phyloP scores from a whole-genome alignment of 2,113 vertebrate genomes.

The Rattus rattus region DNA sequence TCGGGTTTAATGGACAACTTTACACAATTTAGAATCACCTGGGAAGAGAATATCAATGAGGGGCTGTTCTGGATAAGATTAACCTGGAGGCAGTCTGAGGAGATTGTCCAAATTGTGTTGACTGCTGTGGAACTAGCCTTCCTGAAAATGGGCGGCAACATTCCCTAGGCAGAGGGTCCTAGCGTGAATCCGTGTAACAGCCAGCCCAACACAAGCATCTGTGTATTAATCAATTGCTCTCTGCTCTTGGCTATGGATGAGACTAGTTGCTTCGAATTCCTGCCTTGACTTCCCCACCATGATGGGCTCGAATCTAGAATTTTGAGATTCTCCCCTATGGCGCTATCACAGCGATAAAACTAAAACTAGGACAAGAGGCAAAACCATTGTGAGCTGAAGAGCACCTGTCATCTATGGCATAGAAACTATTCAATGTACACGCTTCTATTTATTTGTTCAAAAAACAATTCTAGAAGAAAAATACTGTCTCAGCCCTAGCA shows the following conservation, averaged over 20 bases:
- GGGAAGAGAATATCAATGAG: background rate
- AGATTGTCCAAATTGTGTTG: background rate
- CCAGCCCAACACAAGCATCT: background rate
- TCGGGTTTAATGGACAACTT: no score
- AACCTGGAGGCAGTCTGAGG: no score
- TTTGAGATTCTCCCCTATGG: background rate
- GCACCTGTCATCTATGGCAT: background rate
- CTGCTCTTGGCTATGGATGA: background rate
- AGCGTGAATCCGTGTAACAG: background rate
- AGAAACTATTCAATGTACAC: background rate
- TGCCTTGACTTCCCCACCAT: background rate
- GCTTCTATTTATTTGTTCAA: background rate
- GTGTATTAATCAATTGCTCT: background rate
- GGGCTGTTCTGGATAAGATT: background rate
- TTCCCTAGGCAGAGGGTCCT: background rate
- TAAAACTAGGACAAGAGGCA: background rate
- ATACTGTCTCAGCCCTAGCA: background rate
- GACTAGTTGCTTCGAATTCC: background rate
- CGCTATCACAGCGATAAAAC: background rate
- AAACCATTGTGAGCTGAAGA: background rate
- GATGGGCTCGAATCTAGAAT: no score
- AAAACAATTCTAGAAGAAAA: background rate
- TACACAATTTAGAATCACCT: background rate
- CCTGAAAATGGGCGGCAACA: background rate
- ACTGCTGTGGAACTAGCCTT: no score